These are phyloP conservation scores for Anguilla japonica DNA, from an alignment of 2,113 vertebrate genomes.

Conservation along the genomic window DNA sequence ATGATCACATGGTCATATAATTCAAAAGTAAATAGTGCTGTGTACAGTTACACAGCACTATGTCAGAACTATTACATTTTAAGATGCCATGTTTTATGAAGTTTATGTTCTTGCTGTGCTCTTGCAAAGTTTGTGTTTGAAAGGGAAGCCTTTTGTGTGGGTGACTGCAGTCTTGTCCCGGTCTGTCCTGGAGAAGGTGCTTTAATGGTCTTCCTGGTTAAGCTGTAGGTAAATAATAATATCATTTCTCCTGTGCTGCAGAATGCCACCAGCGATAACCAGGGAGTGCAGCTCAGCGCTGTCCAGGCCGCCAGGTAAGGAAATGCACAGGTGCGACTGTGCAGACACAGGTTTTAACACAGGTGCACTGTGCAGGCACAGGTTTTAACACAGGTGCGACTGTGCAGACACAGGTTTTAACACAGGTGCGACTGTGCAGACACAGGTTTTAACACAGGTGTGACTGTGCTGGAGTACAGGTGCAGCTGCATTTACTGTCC, in stretches of 20 bases:
- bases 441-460: too few relatives aligned
- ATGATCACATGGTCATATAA: not conserved
- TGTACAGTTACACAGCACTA: not conserved
- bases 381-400: too few relatives aligned
- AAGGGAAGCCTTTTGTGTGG: not conserved
- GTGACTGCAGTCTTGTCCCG: not conserved
- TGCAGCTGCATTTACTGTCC: not conserved
- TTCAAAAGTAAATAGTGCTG: not conserved
- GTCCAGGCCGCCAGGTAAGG: slow-evolving; percentile 96
- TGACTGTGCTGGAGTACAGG: not conserved
- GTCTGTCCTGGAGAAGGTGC: not conserved
- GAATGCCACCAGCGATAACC: slow-evolving; percentile 99
- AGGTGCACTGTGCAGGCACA: too few relatives aligned
- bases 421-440: too few relatives aligned
- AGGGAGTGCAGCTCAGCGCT: slow-evolving; percentile 94
- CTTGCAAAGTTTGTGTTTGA: not conserved
- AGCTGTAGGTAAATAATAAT: not conserved
- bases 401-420: too few relatives aligned
- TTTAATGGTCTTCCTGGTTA: not conserved
- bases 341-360: too few relatives aligned
- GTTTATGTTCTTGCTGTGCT: not conserved
- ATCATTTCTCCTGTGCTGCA: slow-evolving; percentile 54
- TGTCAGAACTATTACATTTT: not conserved
- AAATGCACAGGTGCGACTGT: too few relatives aligned
- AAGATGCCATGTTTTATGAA: too few relatives aligned